These are phyloP conservation scores for Brachyhypopomus occidentalis DNA, from an alignment of 2,113 vertebrate species.

Conservation along the genomic window DNA sequence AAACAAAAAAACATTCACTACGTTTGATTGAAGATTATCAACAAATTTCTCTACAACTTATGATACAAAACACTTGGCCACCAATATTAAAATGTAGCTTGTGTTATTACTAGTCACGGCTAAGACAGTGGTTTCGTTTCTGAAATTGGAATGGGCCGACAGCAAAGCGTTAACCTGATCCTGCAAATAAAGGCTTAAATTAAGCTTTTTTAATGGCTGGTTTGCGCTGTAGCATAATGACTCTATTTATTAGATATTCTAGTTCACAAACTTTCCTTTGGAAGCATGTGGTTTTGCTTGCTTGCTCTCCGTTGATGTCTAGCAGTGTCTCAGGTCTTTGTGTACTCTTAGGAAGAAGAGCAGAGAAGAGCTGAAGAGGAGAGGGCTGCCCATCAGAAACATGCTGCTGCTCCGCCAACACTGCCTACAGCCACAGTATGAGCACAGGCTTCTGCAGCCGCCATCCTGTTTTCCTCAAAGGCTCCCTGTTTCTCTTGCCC, in stretches of 20 bases:
- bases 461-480: not conserved
- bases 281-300: not conserved
- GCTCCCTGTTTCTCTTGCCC: not conserved
- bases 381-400: slow-evolving; percentile 57
- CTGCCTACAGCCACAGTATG: slow-evolving; percentile 17
- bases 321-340: not conserved
- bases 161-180: no score
- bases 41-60: no score
- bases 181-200: no score
- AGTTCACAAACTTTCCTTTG: no score
- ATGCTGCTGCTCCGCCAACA: slow-evolving; percentile 41
- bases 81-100: no score
- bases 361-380: slow-evolving; percentile 65
- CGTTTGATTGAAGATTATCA: no score
- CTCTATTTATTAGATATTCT: not conserved
- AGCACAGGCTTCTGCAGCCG: not conserved
- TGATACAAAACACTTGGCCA: no score
- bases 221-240: no score
- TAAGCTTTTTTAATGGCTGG: not conserved
- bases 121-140: no score
- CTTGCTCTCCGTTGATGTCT: not conserved
- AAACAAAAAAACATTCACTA: no score
- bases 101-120: no score
- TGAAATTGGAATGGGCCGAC: no score
- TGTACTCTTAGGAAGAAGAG: slow-evolving; percentile 63